phyloP scores from a whole-genome alignment of 2,797 vertebrate species.

The Scleropages formosus region DNA sequence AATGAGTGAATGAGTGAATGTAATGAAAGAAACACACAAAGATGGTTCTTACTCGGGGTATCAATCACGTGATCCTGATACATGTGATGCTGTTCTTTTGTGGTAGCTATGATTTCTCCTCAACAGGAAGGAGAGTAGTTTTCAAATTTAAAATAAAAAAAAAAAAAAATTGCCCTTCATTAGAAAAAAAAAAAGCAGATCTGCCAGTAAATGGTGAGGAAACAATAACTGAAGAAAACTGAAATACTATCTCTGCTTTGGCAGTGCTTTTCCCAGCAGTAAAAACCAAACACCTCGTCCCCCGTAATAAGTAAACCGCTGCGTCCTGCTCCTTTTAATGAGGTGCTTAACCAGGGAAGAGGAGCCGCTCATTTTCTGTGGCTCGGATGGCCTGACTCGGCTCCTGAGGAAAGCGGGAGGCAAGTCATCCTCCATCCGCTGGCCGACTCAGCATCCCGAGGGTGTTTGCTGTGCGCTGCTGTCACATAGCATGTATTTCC shows the following conservation, averaged over 20 bases:
- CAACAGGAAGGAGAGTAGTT: no score
- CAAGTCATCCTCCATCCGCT: no score
- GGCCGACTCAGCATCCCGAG: neutral
- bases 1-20: no score
- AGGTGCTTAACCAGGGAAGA: slow-evolving; percentile 58
- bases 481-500: neutral
- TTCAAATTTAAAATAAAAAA: no score
- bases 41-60: no score
- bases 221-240: slow-evolving; percentile 47
- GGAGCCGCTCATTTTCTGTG: slow-evolving; percentile 42
- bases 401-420: slow-evolving; percentile 32
- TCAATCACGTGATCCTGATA: no score
- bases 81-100: no score
- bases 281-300: slow-evolving; percentile 49
- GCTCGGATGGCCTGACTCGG: slow-evolving; percentile 38
- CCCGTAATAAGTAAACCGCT: slow-evolving; percentile 40
- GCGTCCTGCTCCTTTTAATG: slow-evolving; percentile 43
- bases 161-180: no score
- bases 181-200: no score
- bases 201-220: slow-evolving; percentile 28
- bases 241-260: slow-evolving; percentile 51
- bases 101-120: no score
- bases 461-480: neutral
- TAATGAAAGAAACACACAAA: no score
- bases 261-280: slow-evolving; percentile 47